Evolutionary conservation across 64 coral and sea anemone genomes (phyloP).

Genomic region (Montipora cactus): DNA sequence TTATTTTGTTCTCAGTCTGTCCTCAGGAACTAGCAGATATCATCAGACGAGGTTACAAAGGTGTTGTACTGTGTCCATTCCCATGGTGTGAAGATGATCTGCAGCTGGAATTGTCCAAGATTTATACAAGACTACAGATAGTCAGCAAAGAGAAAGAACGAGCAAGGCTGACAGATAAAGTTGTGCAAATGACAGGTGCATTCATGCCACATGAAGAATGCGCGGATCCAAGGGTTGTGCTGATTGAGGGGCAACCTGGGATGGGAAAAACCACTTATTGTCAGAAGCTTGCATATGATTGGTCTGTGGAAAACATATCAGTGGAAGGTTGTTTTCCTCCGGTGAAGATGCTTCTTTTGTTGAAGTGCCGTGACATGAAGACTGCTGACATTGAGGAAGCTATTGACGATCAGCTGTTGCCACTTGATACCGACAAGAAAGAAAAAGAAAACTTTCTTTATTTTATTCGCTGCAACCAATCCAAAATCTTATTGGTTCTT

Average conservation of each 20-base stretch:
- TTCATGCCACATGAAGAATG: constrained; percentile 45
- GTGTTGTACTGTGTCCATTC: neutral
- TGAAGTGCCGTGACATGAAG: constrained; percentile 39
- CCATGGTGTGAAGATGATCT: constrained; percentile 12
- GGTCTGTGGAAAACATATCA: constrained; percentile 38
- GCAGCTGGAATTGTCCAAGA: neutral
- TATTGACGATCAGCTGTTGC: constrained; percentile 40
- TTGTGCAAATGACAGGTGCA: constrained; percentile 10
- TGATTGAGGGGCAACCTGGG: constrained; percentile 43
- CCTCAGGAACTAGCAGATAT: too few relatives aligned
- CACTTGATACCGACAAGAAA: neutral
- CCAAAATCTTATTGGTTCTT: constrained; percentile 43
- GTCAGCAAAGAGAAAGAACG: constrained; percentile 15
- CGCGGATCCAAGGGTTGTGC: constrained; percentile 30
- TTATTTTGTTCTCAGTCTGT: too few relatives aligned
- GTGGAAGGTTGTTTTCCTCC: constrained; percentile 1
- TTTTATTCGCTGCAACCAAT: constrained; percentile 25
- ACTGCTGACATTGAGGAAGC: constrained; percentile 4
- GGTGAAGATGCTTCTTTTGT: constrained; percentile 21
- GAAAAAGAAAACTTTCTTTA: neutral
- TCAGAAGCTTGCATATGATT: constrained; percentile 63
- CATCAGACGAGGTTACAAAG: too few relatives aligned
- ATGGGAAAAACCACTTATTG: neutral
- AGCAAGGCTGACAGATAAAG: constrained; percentile 10
- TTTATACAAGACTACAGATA: constrained; percentile 28